Conservation (phyloP, 2,113 vertebrate genomes). For the Enhydra lutris region DNA sequence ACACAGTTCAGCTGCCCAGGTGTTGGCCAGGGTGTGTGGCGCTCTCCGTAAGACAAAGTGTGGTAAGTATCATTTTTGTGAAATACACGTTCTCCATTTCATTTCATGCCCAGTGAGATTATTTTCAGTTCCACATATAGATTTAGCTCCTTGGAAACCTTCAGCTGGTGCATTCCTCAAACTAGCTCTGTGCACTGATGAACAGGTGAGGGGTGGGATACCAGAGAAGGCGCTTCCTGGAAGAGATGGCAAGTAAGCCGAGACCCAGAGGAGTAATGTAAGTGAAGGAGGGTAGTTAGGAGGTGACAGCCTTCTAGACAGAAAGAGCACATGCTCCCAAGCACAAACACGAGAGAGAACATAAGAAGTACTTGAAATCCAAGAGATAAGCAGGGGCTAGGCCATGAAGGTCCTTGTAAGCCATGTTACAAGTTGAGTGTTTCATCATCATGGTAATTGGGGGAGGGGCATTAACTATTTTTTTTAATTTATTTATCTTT, state of each 20-base stretch:
- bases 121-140: not conserved
- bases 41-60: not conserved
- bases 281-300: not conserved
- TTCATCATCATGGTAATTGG: not conserved
- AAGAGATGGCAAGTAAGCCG: not conserved
- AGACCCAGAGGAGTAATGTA: not conserved
- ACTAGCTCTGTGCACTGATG: not conserved
- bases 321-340: not conserved
- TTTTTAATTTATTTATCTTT: not conserved
- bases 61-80: not conserved
- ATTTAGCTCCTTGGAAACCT: not conserved
- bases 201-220: not conserved
- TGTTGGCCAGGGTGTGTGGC: not conserved
- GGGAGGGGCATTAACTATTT: not conserved
- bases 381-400: not conserved
- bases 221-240: not conserved
- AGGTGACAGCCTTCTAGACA: not conserved
- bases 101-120: not conserved
- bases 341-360: not conserved
- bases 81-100: not conserved
- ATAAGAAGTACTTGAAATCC: accelerated
- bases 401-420: not conserved
- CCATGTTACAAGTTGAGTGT: not conserved
- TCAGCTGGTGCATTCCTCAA: not conserved
- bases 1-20: no score